Base-by-base conservation (phyloP, 2,113 vertebrate species). In the Cololabis saira region DNA sequence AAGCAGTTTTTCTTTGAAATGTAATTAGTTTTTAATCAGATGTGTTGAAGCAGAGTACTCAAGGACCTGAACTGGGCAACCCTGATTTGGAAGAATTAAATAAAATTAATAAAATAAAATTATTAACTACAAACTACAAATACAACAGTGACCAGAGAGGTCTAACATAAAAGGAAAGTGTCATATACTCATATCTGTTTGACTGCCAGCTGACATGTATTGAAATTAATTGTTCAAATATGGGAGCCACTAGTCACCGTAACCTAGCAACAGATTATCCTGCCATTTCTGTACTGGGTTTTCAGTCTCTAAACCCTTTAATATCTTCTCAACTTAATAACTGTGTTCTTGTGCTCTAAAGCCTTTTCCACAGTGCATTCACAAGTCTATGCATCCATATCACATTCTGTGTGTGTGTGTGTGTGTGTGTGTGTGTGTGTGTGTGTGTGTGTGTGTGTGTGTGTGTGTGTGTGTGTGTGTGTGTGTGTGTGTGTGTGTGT, bases 251-350 rank as follows among this genome's bases (percentile, higher is more conserved):
- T 61, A 57, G 47, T 18, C 37, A 9, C 47, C 42, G 53, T 76
- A 59, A 60, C 78, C 57, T 57, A 67, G 76, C 66, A 82, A 86
- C 76, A 68, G 52, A 74, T 77, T 69, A 30, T 72, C 54, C 52
- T 53, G 42, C 41, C 19, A 52, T 74, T 76, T 74, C 51, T 65
- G 50, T 59, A 7, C 40, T 8, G 1, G 52, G 0, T 51, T 69
- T 37, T 27, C 43, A 22, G 62, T 55, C 60, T 57, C 33, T 21
- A 59, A 59, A 72, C 27, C 40, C 53, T 45, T 49, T 52, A 68
- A 71, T 61, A 37, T 58, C 78, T 71, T 33, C 53, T 73, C 52
- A 69, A 43, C 76, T 73, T 55, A 77, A 76, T 67, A 60, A 47
- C n/a, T 0, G 19, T n/a, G 15, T 50, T 61, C 37, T 69, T 37